Evolutionary conservation across 2,113 vertebrate species (phyloP).

Genomic region (Bos javanicus): DNA sequence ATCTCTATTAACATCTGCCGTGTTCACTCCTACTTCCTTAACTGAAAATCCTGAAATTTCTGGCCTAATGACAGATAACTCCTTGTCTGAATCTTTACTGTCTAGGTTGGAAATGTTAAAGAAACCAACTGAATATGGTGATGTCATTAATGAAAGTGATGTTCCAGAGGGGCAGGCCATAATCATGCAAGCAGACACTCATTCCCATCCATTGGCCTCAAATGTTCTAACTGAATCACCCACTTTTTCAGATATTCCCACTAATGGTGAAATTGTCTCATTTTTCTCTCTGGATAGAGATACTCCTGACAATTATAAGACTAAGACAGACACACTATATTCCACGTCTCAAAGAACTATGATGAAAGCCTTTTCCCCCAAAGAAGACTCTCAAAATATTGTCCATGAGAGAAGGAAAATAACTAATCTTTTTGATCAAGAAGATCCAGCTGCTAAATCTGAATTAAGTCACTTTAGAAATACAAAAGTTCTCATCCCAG

Average conservation of each 20-base stretch:
- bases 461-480: conserved; percentile 7
- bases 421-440: not conserved
- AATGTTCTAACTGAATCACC: not conserved
- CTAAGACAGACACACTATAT: not conserved
- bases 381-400: not conserved
- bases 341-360: not conserved
- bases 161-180: not conserved
- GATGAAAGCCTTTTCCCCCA: not conserved
- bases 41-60: not conserved
- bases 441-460: not conserved
- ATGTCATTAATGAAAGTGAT: not conserved
- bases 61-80: not conserved
- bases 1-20: not conserved
- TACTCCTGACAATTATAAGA: not conserved
- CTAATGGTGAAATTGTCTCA: not conserved
- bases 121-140: not conserved
- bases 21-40: not conserved
- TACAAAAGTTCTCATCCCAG: not conserved
- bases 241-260: not conserved
- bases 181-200: not conserved
- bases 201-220: not conserved
- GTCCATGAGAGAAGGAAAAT: not conserved
- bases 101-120: not conserved
- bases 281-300: not conserved
- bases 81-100: not conserved